Conservation (phyloP, 2,888 invertebrate species). For the Hermodice carunculata region DNA sequence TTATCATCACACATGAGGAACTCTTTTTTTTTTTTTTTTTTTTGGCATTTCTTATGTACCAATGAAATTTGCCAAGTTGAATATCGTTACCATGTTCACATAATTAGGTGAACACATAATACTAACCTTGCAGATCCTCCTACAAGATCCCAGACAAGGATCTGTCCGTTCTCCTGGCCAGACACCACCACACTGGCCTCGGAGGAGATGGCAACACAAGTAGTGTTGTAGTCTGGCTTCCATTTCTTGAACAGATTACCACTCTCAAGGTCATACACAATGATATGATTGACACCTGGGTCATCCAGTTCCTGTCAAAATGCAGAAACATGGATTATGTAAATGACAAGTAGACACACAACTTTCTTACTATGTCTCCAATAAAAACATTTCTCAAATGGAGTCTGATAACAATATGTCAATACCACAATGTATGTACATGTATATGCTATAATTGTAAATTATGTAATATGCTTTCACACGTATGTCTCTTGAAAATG, state of each 20-base stretch:
- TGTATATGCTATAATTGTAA: too few relatives aligned
- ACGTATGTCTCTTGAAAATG: too few relatives aligned
- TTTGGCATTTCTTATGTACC: slow-evolving; percentile 9
- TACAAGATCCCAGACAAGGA: slow-evolving; percentile 88
- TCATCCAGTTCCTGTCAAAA: slow-evolving; percentile 44
- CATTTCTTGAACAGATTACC: slow-evolving; percentile 92
- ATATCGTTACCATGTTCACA: slow-evolving; percentile 75
- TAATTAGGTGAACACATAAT: slow-evolving; percentile 70
- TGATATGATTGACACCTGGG: slow-evolving; percentile 81
- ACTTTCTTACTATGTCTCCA: too few relatives aligned
- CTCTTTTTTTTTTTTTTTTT: too few relatives aligned
- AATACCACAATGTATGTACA: too few relatives aligned
- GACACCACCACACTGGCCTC: slow-evolving; percentile 87
- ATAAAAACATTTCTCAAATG: too few relatives aligned
- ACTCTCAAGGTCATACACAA: slow-evolving; percentile 90
- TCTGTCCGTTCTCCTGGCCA: slow-evolving; percentile 84
- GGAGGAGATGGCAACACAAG: slow-evolving; percentile 88
- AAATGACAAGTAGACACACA: too few relatives aligned
- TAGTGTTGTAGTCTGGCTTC: slow-evolving; percentile 88
- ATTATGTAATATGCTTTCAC: too few relatives aligned
- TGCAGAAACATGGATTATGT: background rate
- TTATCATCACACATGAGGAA: background rate
- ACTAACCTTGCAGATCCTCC: slow-evolving; percentile 74
- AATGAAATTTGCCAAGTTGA: slow-evolving; percentile 26
- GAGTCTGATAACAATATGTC: too few relatives aligned